phyloP scores from a whole-genome alignment of 2,113 vertebrate species.

The Psephotus haematonotus region DNA sequence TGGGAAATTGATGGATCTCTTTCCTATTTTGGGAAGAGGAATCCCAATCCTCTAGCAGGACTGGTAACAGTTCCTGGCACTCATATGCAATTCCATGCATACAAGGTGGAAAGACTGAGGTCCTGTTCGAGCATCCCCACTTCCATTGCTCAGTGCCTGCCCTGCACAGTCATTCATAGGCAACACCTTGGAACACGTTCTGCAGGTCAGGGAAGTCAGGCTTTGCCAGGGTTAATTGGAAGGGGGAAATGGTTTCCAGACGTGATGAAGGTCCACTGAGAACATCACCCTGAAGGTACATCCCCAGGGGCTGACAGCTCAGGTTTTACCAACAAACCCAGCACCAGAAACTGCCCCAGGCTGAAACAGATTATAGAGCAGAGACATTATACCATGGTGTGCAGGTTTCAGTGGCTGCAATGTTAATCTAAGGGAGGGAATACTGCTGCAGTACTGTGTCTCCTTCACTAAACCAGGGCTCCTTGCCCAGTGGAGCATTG shows the following conservation, averaged over 20 bases:
- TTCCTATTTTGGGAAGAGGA: background rate
- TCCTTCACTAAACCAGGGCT: background rate
- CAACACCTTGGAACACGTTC: background rate
- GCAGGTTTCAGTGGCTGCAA: background rate
- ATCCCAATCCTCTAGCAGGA: background rate
- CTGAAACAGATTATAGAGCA: accelerated
- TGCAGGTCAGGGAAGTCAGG: background rate
- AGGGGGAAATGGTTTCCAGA: background rate
- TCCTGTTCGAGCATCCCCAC: accelerated
- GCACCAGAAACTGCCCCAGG: background rate
- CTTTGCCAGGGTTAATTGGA: background rate
- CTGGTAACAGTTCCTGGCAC: background rate
- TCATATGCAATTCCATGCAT: background rate
- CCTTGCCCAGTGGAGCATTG: accelerated
- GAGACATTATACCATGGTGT: accelerated
- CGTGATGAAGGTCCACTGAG: background rate
- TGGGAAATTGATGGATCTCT: background rate
- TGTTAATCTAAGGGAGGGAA: background rate
- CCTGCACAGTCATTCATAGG: background rate
- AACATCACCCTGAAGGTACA: background rate
- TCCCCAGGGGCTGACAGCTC: background rate
- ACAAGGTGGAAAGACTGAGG: background rate
- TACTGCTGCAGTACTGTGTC: accelerated
- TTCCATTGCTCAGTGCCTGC: background rate
- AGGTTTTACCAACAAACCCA: background rate